These are phyloP conservation scores for Orthosia gracilis DNA, from an alignment of 2,888 invertebrate species.

Conservation along the genomic window DNA sequence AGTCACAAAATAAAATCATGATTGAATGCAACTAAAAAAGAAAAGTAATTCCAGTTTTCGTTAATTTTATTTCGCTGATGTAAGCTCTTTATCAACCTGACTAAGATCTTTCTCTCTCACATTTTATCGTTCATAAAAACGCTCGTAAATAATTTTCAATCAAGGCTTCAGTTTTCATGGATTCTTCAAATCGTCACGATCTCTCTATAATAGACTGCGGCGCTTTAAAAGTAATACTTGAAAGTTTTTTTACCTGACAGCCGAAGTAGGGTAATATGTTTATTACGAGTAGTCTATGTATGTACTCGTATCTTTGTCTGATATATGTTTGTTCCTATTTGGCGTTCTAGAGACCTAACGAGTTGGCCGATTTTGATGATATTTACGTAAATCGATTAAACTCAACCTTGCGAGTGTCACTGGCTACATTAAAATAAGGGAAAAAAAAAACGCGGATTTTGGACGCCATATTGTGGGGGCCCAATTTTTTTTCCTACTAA, in stretches of 20 bases:
- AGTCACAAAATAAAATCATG: neutral
- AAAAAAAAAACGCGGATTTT: no score
- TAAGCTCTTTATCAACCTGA: conserved; percentile 24
- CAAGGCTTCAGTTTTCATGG: conserved; percentile 21
- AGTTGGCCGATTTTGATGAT: no score
- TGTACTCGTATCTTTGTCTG: no score
- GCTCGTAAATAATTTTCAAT: conserved; percentile 53
- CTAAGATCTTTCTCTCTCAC: conserved; percentile 15
- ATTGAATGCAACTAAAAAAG: neutral
- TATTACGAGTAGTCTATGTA: no score
- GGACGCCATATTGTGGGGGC: no score
- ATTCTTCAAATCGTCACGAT: conserved; percentile 24
- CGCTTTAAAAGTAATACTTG: neutral
- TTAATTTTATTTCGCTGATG: neutral
- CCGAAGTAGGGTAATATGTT: no score
- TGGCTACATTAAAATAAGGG: no score
- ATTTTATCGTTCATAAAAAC: conserved; percentile 44
- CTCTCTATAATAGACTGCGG: conserved; percentile 2
- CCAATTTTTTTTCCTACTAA: no score
- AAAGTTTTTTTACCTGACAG: conserved; percentile 16
- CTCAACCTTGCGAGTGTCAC: no score
- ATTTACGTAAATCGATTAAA: no score
- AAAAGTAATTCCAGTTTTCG: neutral
- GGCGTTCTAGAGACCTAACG: no score
- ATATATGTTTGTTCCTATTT: no score